Percentiles rank a stretch among this genome's conserved stretches.
Conservation (phyloP, 2,888 invertebrate genomes). For the Drosophila villosipedis region DNA sequence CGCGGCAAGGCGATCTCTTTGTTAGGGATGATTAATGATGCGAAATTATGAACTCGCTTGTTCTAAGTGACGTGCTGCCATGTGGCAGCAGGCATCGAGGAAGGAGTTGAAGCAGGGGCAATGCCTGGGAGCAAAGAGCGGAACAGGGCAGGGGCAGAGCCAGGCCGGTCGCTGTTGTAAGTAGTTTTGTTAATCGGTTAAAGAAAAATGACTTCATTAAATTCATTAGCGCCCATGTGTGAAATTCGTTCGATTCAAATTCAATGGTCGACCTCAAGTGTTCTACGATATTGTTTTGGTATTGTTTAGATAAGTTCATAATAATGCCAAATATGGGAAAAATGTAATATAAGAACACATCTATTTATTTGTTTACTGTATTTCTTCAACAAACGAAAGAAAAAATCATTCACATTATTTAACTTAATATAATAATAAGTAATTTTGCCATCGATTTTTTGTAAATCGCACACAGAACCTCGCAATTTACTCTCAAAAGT, state of each 20-base stretch:
- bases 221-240: conserved; percentile 83
- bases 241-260: conserved; percentile 79
- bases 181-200: conserved; percentile 79
- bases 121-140: conserved; percentile 7
- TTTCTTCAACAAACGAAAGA: background rate
- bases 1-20: conserved; percentile 56
- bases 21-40: conserved; percentile 80
- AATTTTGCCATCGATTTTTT: background rate
- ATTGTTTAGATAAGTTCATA: background rate
- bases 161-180: conserved; percentile 49
- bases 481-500: conserved; percentile 26
- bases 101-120: conserved; percentile 8
- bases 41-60: conserved; percentile 82
- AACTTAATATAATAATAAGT: background rate
- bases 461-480: background rate
- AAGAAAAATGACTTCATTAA: conserved; percentile 84
- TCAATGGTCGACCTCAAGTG: conserved; percentile 42
- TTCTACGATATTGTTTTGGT: background rate
- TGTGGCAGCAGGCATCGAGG: conserved; percentile 27
- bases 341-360: background rate
- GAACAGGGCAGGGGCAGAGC: conserved; percentile 8
- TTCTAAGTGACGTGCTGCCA: conserved; percentile 67
- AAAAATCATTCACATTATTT: background rate
- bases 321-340: conserved; percentile 2
- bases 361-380: background rate